phyloP scores from a whole-genome alignment of 2,888 invertebrate genomes.

The Hesperia comma region DNA sequence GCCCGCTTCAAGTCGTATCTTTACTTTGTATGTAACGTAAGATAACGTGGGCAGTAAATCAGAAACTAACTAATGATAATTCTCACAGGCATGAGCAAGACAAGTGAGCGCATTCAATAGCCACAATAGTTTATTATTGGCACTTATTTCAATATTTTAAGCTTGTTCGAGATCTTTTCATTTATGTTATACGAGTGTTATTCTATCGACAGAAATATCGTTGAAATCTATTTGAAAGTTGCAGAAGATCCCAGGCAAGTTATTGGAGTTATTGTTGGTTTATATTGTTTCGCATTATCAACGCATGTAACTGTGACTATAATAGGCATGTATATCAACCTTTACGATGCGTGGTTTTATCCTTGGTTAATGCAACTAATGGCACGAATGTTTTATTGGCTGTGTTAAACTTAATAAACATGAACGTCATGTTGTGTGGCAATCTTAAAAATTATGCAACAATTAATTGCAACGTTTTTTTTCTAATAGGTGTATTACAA shows the following conservation, averaged over 20 bases:
- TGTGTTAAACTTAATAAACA: too few relatives aligned
- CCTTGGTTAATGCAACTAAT: neutral
- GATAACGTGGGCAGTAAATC: slow-evolving; percentile 20
- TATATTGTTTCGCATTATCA: slow-evolving; percentile 17
- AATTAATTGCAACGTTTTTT: too few relatives aligned
- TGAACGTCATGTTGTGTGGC: too few relatives aligned
- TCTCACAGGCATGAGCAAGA: slow-evolving; percentile 25
- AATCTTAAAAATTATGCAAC: too few relatives aligned
- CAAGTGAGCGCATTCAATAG: slow-evolving; percentile 25
- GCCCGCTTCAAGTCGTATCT: slow-evolving; percentile 15
- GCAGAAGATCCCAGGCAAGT: slow-evolving; percentile 70
- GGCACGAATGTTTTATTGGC: neutral
- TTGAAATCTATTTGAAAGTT: slow-evolving; percentile 67
- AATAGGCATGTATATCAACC: neutral
- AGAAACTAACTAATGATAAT: slow-evolving; percentile 22
- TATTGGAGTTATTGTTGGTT: slow-evolving; percentile 31
- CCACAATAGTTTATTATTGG: slow-evolving; percentile 27
- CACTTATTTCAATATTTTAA: slow-evolving; percentile 31
- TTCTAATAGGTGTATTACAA: too few relatives aligned
- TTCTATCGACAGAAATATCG: slow-evolving; percentile 72
- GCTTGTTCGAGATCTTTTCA: slow-evolving; percentile 14
- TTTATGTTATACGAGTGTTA: slow-evolving; percentile 23
- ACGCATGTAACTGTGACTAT: neutral
- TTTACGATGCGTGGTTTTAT: neutral
- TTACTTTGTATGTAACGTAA: slow-evolving; percentile 25